A percentile compares a stretch with the other conserved stretches of the same genome.
phyloP scores from a whole-genome alignment of 2,797 vertebrate species.

The Bradypus variegatus region DNA sequence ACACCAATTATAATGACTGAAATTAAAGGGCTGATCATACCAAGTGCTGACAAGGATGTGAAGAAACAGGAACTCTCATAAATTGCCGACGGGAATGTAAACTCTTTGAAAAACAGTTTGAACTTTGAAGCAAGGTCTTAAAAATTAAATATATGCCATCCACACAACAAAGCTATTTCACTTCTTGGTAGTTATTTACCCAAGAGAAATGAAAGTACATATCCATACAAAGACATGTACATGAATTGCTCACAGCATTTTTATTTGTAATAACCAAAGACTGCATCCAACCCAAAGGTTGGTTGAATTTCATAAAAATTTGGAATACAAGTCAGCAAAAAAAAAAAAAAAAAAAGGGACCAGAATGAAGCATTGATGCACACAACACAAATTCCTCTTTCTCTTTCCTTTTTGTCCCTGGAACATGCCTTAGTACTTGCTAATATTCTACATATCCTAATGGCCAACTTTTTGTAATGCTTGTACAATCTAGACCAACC shows the following conservation, averaged over 20 bases:
- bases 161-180: not conserved
- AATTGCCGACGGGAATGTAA: not conserved
- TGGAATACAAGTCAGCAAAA: not conserved
- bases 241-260: not conserved
- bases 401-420: not conserved
- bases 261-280: conserved; percentile 5
- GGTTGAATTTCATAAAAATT: not conserved
- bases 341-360: not conserved
- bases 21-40: conserved; percentile 17
- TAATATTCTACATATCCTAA: not conserved
- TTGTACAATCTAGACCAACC: not conserved
- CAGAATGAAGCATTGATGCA: not conserved
- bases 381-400: not conserved
- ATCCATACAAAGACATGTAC: not conserved
- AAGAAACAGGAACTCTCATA: not conserved
- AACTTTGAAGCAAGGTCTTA: not conserved
- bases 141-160: not conserved
- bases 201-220: not conserved
- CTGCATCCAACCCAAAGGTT: not conserved
- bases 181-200: not conserved
- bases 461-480: not conserved
- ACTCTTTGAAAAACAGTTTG: not conserved
- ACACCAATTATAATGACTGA: not conserved
- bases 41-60: not conserved
- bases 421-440: not conserved